Percentiles rank a stretch among this genome's conserved stretches.
phyloP scores from a whole-genome alignment of 2,797 vertebrate genomes.

The Pseudocheirus occidentalis region DNA sequence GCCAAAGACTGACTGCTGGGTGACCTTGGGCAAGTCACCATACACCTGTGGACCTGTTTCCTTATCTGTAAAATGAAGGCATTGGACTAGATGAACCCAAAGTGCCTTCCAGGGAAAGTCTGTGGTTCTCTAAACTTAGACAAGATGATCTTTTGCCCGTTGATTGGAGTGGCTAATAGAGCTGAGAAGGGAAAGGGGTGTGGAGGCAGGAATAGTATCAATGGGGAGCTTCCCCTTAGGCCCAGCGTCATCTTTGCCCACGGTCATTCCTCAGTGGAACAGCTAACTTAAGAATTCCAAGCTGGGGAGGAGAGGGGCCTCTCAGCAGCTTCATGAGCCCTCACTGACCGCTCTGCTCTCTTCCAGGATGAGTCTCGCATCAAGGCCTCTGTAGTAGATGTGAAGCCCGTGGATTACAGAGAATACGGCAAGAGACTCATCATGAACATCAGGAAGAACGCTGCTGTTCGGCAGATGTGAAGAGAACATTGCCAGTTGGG shows the following conservation, averaged over 20 bases:
- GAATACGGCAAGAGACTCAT: constrained; percentile 95
- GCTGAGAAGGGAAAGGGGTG: not conserved
- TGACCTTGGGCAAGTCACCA: constrained; percentile 6
- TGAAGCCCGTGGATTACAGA: constrained; percentile 93
- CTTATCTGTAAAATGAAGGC: not conserved
- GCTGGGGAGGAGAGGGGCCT: not conserved
- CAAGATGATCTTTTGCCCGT: not conserved
- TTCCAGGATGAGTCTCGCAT: constrained; percentile 95
- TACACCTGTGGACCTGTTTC: not conserved
- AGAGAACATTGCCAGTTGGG: not conserved
- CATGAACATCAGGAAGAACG: constrained; percentile 90
- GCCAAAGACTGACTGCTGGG: not conserved
- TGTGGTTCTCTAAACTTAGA: not conserved
- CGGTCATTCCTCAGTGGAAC: not conserved
- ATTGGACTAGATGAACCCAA: not conserved
- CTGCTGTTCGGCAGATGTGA: constrained; percentile 81
- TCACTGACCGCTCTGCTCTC: constrained; percentile 65
- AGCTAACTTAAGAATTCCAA: constrained; percentile 32
- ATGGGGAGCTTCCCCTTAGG: not conserved
- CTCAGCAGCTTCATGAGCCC: not conserved
- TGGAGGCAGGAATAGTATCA: not conserved
- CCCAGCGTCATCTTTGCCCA: not conserved
- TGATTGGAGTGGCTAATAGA: not conserved
- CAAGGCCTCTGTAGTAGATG: constrained; percentile 93
- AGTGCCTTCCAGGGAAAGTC: not conserved